A percentile compares a stretch with the other conserved stretches of the same genome.
Evolutionary conservation across 2,797 vertebrate genomes (phyloP).

Genomic region (Pangasius mekongensis): DNA sequence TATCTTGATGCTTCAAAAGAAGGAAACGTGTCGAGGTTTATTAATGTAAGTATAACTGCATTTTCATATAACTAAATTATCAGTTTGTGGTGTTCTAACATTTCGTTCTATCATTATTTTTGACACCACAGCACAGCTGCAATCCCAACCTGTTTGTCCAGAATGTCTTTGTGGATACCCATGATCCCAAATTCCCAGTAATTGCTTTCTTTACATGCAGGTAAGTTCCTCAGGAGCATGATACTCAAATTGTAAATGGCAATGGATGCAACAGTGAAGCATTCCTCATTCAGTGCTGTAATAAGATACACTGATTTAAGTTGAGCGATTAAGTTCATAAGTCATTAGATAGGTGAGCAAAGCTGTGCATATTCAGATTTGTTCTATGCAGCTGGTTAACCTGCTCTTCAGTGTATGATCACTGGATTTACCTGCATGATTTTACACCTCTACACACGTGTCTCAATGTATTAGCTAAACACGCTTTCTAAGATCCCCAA

Average conservation of each 20-base stretch:
- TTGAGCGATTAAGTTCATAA: neutral
- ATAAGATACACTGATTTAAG: neutral
- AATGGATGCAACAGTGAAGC: neutral
- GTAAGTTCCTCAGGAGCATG: constrained; percentile 63
- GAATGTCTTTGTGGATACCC: constrained; percentile 91
- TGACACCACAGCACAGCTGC: constrained; percentile 85
- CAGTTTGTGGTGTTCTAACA: neutral
- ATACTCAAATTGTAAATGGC: neutral
- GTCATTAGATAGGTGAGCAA: neutral
- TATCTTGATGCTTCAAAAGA: constrained; percentile 88
- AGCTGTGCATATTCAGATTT: neutral
- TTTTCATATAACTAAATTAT: neutral
- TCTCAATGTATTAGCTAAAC: neutral
- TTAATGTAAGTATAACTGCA: constrained; percentile 82
- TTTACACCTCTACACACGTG: neutral
- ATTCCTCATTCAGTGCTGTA: neutral
- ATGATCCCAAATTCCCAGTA: constrained; percentile 84
- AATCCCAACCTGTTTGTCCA: constrained; percentile 90
- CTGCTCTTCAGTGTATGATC: neutral
- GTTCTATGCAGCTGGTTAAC: too few relatives aligned
- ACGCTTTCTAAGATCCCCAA: neutral
- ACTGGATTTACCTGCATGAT: neutral
- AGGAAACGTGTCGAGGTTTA: constrained; percentile 91
- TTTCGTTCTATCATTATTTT: neutral
- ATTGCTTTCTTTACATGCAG: constrained; percentile 92